Conservation (phyloP, 2,888 invertebrate species). For the Mayetiola destructor region DNA sequence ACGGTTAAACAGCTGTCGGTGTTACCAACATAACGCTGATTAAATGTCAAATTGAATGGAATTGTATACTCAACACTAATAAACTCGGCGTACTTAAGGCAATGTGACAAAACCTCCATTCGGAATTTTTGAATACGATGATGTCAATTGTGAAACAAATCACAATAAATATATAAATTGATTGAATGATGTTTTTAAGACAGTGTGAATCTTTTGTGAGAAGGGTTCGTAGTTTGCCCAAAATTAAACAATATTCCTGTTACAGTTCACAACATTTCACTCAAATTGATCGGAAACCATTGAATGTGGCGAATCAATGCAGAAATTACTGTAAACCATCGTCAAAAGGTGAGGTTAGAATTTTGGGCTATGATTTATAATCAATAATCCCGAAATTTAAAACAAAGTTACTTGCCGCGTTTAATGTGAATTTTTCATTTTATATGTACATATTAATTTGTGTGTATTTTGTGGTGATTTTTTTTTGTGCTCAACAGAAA, state of each 20-base stretch:
- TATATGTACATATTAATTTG: background rate
- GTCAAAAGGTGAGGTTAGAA: conserved; percentile 12
- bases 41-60: too few species aligned
- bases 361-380: background rate
- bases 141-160: too few species aligned
- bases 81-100: too few species aligned
- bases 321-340: conserved; percentile 1
- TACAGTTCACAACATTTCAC: background rate
- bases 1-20: background rate
- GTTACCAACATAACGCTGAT: background rate
- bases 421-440: too few species aligned
- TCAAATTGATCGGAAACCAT: background rate
- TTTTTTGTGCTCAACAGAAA: background rate
- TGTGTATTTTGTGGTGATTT: background rate
- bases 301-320: background rate
- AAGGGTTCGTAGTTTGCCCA: background rate
- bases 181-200: background rate
- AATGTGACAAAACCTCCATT: too few species aligned
- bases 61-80: too few species aligned
- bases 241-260: background rate
- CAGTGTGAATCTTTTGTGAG: background rate
- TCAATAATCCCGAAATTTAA: background rate
- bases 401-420: too few species aligned
- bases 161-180: too few species aligned
- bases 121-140: too few species aligned